phyloP scores from a whole-genome alignment of 2,888 invertebrate species.

The Drosophila kuntzei region DNA sequence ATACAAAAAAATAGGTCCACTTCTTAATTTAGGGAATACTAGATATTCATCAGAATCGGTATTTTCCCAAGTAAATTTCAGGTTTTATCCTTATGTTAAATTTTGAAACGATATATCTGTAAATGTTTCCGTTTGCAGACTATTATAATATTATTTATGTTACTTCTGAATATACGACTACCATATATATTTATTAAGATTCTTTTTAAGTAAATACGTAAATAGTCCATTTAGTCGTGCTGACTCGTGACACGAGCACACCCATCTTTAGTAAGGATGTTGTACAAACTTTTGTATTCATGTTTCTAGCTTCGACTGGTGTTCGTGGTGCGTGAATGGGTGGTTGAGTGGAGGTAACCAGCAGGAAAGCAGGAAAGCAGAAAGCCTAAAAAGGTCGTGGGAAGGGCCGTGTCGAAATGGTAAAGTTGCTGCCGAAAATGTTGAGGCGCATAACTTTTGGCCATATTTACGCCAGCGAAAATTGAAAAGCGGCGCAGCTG shows the following conservation, averaged over 20 bases:
- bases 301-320: slow-evolving; percentile 24
- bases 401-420: background rate
- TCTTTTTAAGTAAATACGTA: too few relatives aligned
- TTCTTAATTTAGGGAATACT: too few relatives aligned
- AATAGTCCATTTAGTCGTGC: background rate
- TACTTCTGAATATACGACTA: too few relatives aligned
- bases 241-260: background rate
- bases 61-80: too few relatives aligned
- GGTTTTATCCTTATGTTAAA: too few relatives aligned
- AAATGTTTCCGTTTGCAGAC: too few relatives aligned
- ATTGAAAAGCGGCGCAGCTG: slow-evolving; percentile 54
- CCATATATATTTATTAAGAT: too few relatives aligned
- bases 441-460: slow-evolving; percentile 61
- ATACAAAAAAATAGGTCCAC: too few relatives aligned
- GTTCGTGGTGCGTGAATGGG: slow-evolving; percentile 3
- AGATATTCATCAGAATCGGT: too few relatives aligned
- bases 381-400: slow-evolving; percentile 17
- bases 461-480: slow-evolving; percentile 53
- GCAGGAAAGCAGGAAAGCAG: background rate
- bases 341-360: slow-evolving; percentile 3
- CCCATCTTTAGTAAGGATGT: slow-evolving; percentile 2
- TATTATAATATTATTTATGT: too few relatives aligned
- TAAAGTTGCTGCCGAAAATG: slow-evolving; percentile 50
- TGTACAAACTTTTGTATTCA: slow-evolving; percentile 33
- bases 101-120: too few relatives aligned